These are phyloP conservation scores for Menura novaehollandiae DNA, from an alignment of 2,113 vertebrate species.

Conservation along the genomic window DNA sequence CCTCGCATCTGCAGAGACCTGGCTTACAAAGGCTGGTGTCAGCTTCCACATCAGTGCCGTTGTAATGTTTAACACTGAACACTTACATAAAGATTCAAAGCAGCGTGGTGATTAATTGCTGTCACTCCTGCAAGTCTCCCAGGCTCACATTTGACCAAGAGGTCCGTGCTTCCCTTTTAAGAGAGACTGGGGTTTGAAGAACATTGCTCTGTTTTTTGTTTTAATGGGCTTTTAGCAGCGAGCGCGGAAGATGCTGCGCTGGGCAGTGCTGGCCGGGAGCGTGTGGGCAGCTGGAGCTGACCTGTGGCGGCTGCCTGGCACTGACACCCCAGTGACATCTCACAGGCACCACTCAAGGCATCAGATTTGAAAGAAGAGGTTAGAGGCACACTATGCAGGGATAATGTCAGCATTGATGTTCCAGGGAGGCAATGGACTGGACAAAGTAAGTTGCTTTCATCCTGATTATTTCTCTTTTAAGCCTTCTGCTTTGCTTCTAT, in stretches of 20 bases:
- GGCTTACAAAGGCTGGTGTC: slow-evolving; percentile 9
- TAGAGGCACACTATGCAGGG: background rate
- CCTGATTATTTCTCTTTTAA: background rate
- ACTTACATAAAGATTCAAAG: slow-evolving; percentile 1
- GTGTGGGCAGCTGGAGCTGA: rapidly evolving
- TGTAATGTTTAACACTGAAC: background rate
- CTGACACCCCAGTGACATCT: background rate
- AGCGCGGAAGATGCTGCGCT: rapidly evolving
- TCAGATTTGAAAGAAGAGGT: background rate
- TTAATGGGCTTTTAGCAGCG: background rate
- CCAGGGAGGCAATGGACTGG: background rate
- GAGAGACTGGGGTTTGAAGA: background rate
- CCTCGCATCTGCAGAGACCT: background rate
- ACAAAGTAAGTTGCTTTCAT: background rate
- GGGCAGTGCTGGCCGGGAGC: background rate
- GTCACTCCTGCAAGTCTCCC: background rate
- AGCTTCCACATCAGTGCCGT: background rate
- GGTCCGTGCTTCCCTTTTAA: background rate
- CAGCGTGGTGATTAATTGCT: background rate
- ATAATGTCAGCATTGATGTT: background rate
- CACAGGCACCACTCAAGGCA: background rate
- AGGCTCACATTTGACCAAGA: background rate
- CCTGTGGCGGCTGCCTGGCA: background rate
- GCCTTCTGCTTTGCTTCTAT: background rate
- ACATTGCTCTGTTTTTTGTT: background rate